Percentiles rank a stretch among this genome's conserved stretches.
phyloP scores from a whole-genome alignment of 2,888 invertebrate species.

The Drosophila mulleri region DNA sequence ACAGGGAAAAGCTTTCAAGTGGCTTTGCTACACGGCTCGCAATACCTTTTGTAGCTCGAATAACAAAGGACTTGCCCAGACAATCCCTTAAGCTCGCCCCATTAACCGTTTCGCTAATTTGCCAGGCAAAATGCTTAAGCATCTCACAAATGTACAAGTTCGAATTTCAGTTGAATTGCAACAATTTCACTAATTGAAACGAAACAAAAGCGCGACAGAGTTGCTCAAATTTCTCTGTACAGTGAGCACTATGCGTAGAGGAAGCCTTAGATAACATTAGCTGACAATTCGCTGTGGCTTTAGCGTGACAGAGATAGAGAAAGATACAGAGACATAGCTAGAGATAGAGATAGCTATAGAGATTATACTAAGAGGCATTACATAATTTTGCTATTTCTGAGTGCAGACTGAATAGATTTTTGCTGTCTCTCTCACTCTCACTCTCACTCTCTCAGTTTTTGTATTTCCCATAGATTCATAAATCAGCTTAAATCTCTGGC shows the following conservation, averaged over 20 bases:
- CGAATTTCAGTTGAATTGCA: conserved; percentile 3
- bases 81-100: conserved; percentile 9
- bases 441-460: neutral
- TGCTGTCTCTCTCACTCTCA: too few species aligned
- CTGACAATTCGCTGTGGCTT: neutral
- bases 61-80: conserved; percentile 17
- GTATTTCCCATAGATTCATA: conserved; percentile 13
- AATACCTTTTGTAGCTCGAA: neutral
- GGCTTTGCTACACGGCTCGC: neutral
- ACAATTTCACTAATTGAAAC: neutral
- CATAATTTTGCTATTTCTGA: conserved; percentile 2
- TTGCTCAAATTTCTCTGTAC: neutral
- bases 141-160: conserved; percentile 1
- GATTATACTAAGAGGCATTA: conserved; percentile 16
- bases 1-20: conserved; percentile 30
- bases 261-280: neutral
- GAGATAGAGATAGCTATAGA: neutral
- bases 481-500: conserved; percentile 39
- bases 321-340: neutral
- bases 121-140: neutral
- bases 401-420: conserved; percentile 3
- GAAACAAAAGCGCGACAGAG: neutral
- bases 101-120: neutral
- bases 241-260: neutral
- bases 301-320: neutral